Percentiles rank a stretch among this genome's conserved stretches.
Conservation (phyloP, 2,797 vertebrate species). For the Hydrocynus forskahlii region DNA sequence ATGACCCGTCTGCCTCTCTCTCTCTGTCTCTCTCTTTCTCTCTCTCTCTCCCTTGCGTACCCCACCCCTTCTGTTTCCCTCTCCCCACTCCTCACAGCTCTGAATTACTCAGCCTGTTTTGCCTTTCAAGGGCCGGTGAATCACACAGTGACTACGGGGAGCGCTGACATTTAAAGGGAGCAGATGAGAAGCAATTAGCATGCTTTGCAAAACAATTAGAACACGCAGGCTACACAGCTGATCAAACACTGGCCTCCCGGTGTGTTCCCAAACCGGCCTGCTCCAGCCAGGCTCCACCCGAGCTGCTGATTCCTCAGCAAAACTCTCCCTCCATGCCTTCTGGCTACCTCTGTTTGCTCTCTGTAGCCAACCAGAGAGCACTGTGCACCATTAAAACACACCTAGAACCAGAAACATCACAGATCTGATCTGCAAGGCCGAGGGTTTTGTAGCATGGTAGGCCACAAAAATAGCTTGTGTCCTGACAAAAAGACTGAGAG, state of each 20-base stretch:
- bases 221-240: slow-evolving; percentile 62
- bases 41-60: not conserved
- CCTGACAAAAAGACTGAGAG: not conserved
- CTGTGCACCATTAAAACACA: not conserved
- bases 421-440: too few species aligned
- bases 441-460: not conserved
- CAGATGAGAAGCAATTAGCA: slow-evolving; percentile 70
- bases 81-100: slow-evolving; percentile 25
- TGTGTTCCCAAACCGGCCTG: slow-evolving; percentile 42
- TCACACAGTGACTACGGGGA: slow-evolving; percentile 59
- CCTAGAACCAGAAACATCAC: not conserved
- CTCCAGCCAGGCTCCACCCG: slow-evolving; percentile 37
- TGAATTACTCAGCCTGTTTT: slow-evolving; percentile 58
- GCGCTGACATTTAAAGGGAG: slow-evolving; percentile 70
- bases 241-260: slow-evolving; percentile 54
- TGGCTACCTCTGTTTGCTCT: not conserved
- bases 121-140: slow-evolving; percentile 62
- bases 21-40: slow-evolving; percentile 4
- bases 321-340: slow-evolving; percentile 13
- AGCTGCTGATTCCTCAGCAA: slow-evolving; percentile 50
- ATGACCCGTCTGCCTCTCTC: slow-evolving; percentile 10
- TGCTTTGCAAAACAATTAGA: slow-evolving; percentile 70
- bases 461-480: not conserved
- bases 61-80: slow-evolving; percentile 23
- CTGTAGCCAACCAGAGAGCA: not conserved